phyloP scores from a whole-genome alignment of 2,113 vertebrate genomes.

The Malurus melanocephalus region DNA sequence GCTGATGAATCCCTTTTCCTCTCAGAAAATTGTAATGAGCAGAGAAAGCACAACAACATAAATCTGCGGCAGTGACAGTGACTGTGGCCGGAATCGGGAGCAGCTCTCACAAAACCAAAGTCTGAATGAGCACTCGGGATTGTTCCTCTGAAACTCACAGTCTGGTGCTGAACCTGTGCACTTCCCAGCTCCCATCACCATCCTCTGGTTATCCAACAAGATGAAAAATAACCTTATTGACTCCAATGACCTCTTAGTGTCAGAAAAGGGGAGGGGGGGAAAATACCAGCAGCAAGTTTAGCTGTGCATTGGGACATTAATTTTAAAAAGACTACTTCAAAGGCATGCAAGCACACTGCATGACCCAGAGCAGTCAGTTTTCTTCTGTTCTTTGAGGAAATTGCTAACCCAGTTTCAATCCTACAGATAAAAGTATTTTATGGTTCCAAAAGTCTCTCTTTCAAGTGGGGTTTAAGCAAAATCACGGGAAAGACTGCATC shows the following conservation, averaged over 20 bases:
- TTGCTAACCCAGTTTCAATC: constrained; percentile 47
- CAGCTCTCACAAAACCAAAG: background rate
- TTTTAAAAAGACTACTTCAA: constrained; percentile 56
- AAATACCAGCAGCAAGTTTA: background rate
- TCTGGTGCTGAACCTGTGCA: background rate
- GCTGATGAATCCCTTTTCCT: constrained; percentile 48
- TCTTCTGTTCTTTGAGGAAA: constrained; percentile 51
- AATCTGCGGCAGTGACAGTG: background rate
- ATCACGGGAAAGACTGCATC: background rate
- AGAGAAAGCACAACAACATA: constrained; percentile 45
- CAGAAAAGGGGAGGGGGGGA: background rate
- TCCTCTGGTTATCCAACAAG: background rate
- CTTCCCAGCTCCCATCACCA: background rate
- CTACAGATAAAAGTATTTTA: constrained; percentile 47
- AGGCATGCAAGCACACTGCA: background rate
- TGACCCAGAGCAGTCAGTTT: constrained; percentile 55
- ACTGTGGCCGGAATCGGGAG: constrained; percentile 9
- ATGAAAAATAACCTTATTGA: constrained; percentile 31
- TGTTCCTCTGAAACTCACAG: background rate
- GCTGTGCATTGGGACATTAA: constrained; percentile 33
- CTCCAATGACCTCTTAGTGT: constrained; percentile 9
- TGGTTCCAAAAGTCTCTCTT: constrained; percentile 26
- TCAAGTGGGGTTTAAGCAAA: constrained; percentile 34
- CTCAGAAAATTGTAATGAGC: constrained; percentile 41
- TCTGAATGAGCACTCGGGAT: background rate